These are phyloP conservation scores for Slavum lentiscoides DNA, from an alignment of 2,888 invertebrate species.

Conservation along the genomic window DNA sequence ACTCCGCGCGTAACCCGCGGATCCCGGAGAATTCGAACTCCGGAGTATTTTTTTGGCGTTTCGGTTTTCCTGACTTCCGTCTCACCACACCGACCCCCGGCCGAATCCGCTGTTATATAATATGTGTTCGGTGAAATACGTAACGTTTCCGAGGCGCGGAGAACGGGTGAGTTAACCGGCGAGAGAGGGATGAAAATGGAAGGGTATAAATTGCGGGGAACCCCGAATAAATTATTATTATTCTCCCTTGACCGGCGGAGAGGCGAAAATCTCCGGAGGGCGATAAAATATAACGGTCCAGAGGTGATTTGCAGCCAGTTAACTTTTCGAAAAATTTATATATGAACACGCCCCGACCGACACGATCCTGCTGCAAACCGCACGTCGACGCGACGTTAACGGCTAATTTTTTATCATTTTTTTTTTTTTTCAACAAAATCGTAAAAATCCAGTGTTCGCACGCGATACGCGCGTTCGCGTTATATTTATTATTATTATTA, in stretches of 20 bases:
- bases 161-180: neutral
- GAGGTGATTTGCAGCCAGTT: constrained; percentile 34
- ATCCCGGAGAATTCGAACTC: no score
- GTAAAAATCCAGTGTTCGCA: no score
- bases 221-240: constrained; percentile 44
- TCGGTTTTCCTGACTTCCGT: constrained; percentile 9
- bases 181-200: neutral
- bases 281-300: constrained; percentile 26
- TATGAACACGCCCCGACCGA: neutral
- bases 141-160: constrained; percentile 1
- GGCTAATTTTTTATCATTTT: no score
- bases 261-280: constrained; percentile 23
- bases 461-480: no score
- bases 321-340: constrained; percentile 31
- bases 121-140: constrained; percentile 23
- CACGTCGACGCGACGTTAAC: constrained; percentile 29
- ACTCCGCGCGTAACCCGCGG: neutral
- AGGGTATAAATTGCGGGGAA: constrained; percentile 16
- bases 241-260: neutral
- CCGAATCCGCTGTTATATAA: constrained; percentile 3
- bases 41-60: no score
- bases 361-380: constrained; percentile 3
- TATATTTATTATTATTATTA: no score
- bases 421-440: neutral
- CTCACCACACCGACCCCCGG: neutral